Base-by-base conservation (phyloP, 2,888 invertebrate species). In the Lasioglossum morio region DNA sequence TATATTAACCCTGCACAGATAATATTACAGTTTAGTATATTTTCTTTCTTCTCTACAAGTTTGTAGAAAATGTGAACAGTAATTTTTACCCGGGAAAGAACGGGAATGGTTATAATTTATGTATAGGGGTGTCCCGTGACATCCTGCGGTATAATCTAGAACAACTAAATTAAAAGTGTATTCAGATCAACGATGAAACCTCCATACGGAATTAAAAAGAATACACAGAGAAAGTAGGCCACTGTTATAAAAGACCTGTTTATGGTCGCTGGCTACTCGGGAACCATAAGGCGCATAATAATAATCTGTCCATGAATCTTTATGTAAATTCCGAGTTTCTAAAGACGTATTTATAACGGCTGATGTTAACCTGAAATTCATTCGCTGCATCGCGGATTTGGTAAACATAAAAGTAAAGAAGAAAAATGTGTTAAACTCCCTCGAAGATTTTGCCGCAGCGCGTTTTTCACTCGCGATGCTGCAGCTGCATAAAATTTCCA, bases 301-400 rank as follows among this genome's bases (percentile, higher is more conserved):
- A 69, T 69, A 69, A 69, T 69, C 69, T 37, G 37, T 69, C 37
- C 69, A 23, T 1, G 37, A 37, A 69, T 69, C 34, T 69, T 69
- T 37, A 69, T 69, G 69, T 10, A 69, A 37, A 37, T 37, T 23
- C 37, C 0, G 37, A n/a, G 19, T 69, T 69, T 69, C 69, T 69
- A 69, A 69, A 69, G 69, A 69, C 69, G 34, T 23, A 69, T 69
- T 69, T 69, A 69, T 37, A 69, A 37, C 37, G 7, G 23, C 37
- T 10, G 69, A 69, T 37, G 69, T 69, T 69, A 23, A 69, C 12
- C 23, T 23, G 34, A 69, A 69, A 69, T 19, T 10, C 66, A 34
- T 66, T 37, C 66, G 10, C 34, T 19, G 63, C 34, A 10, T 8
- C 66, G 34, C 34, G 66, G 19, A 27, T 63, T 16, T 2, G 60